Conservation (phyloP, 2,797 vertebrate species). For the Argentina silus region DNA sequence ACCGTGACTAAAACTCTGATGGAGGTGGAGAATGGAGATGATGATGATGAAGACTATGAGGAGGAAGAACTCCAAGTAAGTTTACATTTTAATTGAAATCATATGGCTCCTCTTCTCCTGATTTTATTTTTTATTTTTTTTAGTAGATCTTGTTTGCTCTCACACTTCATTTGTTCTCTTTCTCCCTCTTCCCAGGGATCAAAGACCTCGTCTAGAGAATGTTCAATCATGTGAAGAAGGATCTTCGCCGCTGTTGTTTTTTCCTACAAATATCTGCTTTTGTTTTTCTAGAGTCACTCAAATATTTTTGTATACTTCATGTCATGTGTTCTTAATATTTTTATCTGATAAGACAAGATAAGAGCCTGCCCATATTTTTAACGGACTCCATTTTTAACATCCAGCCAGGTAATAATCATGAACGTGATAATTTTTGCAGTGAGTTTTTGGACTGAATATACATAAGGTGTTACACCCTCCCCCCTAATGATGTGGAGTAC, state of each 20-base stretch:
- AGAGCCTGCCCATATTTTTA: constrained; percentile 59
- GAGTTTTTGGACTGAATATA: not conserved
- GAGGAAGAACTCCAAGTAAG: constrained; percentile 78
- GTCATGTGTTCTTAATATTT: constrained; percentile 61
- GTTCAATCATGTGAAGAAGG: constrained; percentile 88
- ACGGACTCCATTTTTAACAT: constrained; percentile 56
- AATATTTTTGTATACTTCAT: constrained; percentile 81
- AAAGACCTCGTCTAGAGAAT: constrained; percentile 88
- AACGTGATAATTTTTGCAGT: constrained; percentile 33
- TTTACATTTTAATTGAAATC: not conserved
- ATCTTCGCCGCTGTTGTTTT: constrained; percentile 36
- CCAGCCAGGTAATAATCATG: constrained; percentile 28
- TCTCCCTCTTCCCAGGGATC: constrained; percentile 78
- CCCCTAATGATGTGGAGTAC: not conserved
- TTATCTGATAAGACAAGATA: constrained; percentile 30
- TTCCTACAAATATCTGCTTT: constrained; percentile 33
- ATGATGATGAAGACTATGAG: constrained; percentile 87
- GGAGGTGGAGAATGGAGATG: constrained; percentile 75
- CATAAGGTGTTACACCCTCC: not conserved
- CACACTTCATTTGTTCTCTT: not conserved
- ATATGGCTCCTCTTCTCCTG: no score
- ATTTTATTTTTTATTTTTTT: not conserved
- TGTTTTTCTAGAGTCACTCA: constrained; percentile 75
- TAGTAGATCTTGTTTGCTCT: not conserved
- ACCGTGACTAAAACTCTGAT: constrained; percentile 79